Evolutionary conservation across 2,113 vertebrate species (phyloP), one percentile per base, ranked within the genome.

Genomic region (Centropus unirufus): DNA sequence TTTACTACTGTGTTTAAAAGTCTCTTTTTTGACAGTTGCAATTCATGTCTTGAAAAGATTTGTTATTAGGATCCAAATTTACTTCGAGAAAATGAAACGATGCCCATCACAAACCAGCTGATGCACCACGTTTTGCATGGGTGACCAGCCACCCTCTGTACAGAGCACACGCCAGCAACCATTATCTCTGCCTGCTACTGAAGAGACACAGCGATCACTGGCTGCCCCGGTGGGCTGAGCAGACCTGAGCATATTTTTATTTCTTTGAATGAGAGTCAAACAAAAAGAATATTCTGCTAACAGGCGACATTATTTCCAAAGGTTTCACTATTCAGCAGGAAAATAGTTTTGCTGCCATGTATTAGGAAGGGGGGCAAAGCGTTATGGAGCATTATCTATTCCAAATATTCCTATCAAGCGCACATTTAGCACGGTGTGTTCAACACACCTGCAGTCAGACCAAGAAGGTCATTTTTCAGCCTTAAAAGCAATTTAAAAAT

Each of bases 401-500:
- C 63, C 30, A 76, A 30, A 69, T 4, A 86, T 32, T 67, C 34
- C 20, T 26, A 87, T 29, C 11, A 55, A 77, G 11, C 12, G 58
- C 39, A 34, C 20, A 74, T 24, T 59, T 21, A 19, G 36, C 67
- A 69, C 54, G 55, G 34, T n/a, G 81, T 10, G 78, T 96, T 93
- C 82, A 90, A 93, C 47, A 80, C 29, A 89, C 54, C 22, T 84
- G 79, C 46, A 86, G 63, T 76, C 83, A 76, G 36, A 93, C 8
- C 34, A 66, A 82, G 26, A 26, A 85, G 58, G 30, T 62, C 95
- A 79, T 75, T 94, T 91, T 84, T 95, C 66, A 79, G 29, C 52
- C 59, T 80, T 84, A 87, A 94, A 70, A 92, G 79, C 75, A 93
- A 66, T 85, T 92, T 44, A 16, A 96, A 97, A 91, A 92, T 57